Percentiles rank a stretch among this genome's conserved stretches.
Evolutionary conservation across 2,888 invertebrate genomes (phyloP).

Genomic region (Junonia oenone): DNA sequence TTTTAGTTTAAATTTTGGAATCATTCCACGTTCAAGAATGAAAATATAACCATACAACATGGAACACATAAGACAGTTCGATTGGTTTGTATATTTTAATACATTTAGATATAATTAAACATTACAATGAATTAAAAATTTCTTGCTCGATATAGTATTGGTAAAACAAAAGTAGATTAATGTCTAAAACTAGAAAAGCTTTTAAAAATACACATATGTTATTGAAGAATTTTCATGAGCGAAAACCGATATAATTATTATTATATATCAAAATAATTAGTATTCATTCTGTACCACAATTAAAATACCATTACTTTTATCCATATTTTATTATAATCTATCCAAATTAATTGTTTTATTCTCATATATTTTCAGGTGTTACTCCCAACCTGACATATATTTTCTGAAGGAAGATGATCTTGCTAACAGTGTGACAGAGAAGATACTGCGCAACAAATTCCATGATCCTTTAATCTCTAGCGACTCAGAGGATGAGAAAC

Average conservation of each 20-base stretch:
- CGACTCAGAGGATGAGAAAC: conserved; percentile 47
- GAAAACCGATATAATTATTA: too few species aligned
- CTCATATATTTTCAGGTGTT: conserved; percentile 49
- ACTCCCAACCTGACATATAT: conserved; percentile 34
- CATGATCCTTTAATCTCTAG: conserved; percentile 50
- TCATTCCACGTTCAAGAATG: neutral
- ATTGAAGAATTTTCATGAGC: too few species aligned
- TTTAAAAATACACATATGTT: too few species aligned
- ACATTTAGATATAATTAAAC: neutral
- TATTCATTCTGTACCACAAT: neutral
- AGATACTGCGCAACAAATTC: conserved; percentile 53
- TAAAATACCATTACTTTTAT: neutral
- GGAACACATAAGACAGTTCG: conserved; percentile 53
- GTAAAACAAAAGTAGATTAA: too few species aligned
- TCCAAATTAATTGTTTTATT: too few species aligned
- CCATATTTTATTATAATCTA: too few species aligned
- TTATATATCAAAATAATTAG: too few species aligned
- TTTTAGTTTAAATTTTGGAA: neutral
- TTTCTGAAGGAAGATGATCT: conserved; percentile 49
- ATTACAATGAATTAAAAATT: neutral
- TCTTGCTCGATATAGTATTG: neutral
- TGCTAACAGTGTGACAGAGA: conserved; percentile 53
- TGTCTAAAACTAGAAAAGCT: too few species aligned
- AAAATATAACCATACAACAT: conserved; percentile 25
- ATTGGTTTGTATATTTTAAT: conserved; percentile 44